Conservation (phyloP, 2,113 vertebrate species). For the Todiramphus saurophagus region DNA sequence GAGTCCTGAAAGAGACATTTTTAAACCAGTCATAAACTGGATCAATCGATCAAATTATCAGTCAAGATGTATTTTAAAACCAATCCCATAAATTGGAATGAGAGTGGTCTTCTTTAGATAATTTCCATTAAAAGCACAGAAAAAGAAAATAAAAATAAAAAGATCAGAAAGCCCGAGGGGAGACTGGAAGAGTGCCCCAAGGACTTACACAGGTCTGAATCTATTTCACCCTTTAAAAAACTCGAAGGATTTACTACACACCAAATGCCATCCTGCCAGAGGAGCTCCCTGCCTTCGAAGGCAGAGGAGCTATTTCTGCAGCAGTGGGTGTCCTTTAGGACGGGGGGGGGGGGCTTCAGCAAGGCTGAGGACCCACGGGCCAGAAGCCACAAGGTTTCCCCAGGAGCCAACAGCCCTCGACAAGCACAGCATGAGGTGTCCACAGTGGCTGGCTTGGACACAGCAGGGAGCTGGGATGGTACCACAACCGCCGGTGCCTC, state of each 20-base stretch:
- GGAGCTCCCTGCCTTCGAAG: neutral
- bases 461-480: neutral
- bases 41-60: neutral
- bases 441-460: rapidly evolving
- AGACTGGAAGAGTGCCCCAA: neutral
- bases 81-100: neutral
- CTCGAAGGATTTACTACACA: too few relatives aligned
- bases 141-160: neutral
- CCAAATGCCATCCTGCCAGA: neutral
- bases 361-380: neutral
- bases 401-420: neutral
- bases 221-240: neutral
- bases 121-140: neutral
- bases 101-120: neutral
- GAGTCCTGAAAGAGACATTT: neutral
- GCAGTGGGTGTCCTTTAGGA: rapidly evolving
- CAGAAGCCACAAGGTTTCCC: neutral
- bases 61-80: neutral
- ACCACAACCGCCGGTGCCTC: neutral
- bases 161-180: neutral
- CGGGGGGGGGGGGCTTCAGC: rapidly evolving
- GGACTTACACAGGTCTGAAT: neutral
- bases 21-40: neutral
- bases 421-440: rapidly evolving
- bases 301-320: neutral